phyloP scores from a whole-genome alignment of 2,888 invertebrate species.

The Ophion obscuratus region DNA sequence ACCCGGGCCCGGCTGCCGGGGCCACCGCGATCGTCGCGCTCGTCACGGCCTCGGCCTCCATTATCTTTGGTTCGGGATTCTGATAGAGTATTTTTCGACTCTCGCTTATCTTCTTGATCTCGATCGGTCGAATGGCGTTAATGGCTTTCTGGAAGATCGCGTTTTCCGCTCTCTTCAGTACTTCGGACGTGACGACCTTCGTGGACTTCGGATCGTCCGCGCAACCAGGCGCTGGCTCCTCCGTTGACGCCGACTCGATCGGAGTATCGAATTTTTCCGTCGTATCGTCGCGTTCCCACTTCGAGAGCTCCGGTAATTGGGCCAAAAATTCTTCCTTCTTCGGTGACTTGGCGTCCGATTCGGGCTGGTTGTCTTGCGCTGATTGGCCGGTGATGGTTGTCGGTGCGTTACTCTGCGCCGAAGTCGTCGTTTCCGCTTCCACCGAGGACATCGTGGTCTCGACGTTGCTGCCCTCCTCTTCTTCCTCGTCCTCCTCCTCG shows the following conservation, averaged over 20 bases:
- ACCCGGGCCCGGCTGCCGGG: not conserved
- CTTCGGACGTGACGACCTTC: slow-evolving; percentile 93
- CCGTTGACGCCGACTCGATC: slow-evolving; percentile 83
- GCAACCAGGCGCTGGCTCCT: slow-evolving; percentile 70
- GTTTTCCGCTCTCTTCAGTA: slow-evolving; percentile 95
- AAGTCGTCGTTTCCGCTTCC: slow-evolving; percentile 67
- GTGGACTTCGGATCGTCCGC: slow-evolving; percentile 77
- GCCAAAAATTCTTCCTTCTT: slow-evolving; percentile 88
- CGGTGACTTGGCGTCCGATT: slow-evolving; percentile 70
- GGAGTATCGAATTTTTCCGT: slow-evolving; percentile 81
- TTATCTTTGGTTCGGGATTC: slow-evolving; percentile 81
- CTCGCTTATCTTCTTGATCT: slow-evolving; percentile 90
- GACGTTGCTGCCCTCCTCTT: slow-evolving; percentile 59
- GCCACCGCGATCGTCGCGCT: not conserved
- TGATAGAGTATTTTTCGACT: slow-evolving; percentile 89
- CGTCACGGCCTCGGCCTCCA: slow-evolving; percentile 68
- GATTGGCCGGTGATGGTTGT: slow-evolving; percentile 10
- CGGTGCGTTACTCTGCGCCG: not conserved
- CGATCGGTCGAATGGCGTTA: slow-evolving; percentile 91
- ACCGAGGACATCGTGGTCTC: slow-evolving; percentile 68
- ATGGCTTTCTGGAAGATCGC: slow-evolving; percentile 96
- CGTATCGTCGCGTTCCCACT: slow-evolving; percentile 92
- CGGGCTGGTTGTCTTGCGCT: slow-evolving; percentile 64
- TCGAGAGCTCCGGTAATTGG: slow-evolving; percentile 92
- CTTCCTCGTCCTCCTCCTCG: slow-evolving; percentile 57